Conservation (phyloP, 1,140 invertebrate genomes). For the Alviniconcha marisindica region DNA sequence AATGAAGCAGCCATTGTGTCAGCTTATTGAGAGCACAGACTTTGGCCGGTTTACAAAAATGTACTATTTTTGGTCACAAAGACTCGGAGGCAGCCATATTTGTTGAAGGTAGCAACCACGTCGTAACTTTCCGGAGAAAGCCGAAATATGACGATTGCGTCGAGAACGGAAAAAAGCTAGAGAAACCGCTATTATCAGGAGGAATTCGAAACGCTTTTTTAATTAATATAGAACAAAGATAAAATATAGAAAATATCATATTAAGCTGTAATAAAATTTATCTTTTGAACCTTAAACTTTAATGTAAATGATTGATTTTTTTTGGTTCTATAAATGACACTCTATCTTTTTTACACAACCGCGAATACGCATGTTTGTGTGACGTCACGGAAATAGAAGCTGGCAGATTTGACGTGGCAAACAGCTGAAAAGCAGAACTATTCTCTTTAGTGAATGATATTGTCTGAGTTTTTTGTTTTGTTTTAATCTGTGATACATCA, state of each 20-base stretch:
- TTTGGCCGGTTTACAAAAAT: too few relatives aligned
- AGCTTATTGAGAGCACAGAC: neutral
- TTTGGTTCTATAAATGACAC: neutral
- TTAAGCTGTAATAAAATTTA: too few relatives aligned
- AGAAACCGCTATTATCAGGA: neutral
- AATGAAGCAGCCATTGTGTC: slow-evolving; percentile 67
- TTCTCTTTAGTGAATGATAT: neutral
- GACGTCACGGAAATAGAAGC: slow-evolving; percentile 39
- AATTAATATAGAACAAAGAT: too few relatives aligned
- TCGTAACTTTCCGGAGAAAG: neutral
- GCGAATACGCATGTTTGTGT: slow-evolving; percentile 4
- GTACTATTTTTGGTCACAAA: neutral
- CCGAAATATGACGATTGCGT: neutral
- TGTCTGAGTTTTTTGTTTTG: neutral
- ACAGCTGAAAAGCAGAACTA: slow-evolving; percentile 27
- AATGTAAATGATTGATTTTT: too few relatives aligned
- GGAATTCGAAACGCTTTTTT: neutral
- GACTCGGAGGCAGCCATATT: slow-evolving; percentile 35
- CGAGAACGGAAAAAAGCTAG: neutral
- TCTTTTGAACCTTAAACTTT: too few relatives aligned
- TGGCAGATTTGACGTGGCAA: slow-evolving; percentile 74
- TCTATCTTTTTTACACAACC: too few relatives aligned
- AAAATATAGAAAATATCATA: too few relatives aligned
- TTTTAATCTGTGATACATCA: neutral
- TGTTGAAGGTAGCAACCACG: slow-evolving; percentile 47